Evolutionary conservation across 2,113 vertebrate genomes (phyloP), one percentile per base, ranked within the genome.

Genomic region (Bubo blakistoni): DNA sequence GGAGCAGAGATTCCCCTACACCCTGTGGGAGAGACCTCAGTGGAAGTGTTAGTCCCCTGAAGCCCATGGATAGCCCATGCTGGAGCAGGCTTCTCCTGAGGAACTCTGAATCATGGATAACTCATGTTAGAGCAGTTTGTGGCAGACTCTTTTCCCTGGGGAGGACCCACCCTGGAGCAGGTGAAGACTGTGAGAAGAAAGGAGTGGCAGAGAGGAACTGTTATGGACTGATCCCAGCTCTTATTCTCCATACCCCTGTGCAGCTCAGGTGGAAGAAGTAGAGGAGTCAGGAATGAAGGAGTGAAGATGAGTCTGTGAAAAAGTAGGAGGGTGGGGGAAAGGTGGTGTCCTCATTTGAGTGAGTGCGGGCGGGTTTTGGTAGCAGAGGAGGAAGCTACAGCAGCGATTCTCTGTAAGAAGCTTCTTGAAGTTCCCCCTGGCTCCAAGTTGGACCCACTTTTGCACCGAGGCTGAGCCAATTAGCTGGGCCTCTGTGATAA

Each of bases 141-240:
- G 15, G 58, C 7, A 8, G 20, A 44, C 30, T 47, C 18, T 20
- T 57, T 22, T 5, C 2, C 32, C 12, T 16, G 21, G 25, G 16
- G 26, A 69, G 12, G 9, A 40, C 19, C 6, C 24, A 63, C 9
- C 3, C 1, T 7, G 20, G 42, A n/a, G 21, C 47, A 84, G 11
- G 17, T 8, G 11, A 76, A n/a, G 16, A 52, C 6, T 11, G 19
- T 36, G 11, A 49, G 61, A n/a, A 76, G 15, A 17, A 34, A 67
- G 52, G 16, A 85, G 6, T 21, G 29, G 12, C 47, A 71, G 46
- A 63, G 26, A 71, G 26, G 24, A 90, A 22, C 46, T 52, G 11
- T 46, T 62, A 67, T 0, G 0, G 15, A 25, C 38, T 32, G 38
- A 61, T 62, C 7, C 11, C 25, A 70, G 25, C 3, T 65, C 25